These are phyloP conservation scores for Oreochromis spilurus DNA, from an alignment of 2,113 vertebrate genomes.

Conservation along the genomic window DNA sequence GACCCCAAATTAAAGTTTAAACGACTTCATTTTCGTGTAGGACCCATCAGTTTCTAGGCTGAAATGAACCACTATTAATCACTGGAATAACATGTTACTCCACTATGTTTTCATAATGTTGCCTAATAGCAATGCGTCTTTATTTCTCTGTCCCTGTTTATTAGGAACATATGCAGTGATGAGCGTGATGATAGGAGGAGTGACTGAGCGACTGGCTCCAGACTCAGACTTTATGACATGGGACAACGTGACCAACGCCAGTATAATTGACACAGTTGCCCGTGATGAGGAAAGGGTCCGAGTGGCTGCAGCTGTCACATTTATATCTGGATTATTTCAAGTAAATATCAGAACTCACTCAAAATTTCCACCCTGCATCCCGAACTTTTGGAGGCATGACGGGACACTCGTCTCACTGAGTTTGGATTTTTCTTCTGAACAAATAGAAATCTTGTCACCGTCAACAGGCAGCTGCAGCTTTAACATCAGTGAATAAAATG, in stretches of 20 bases:
- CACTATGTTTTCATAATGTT: background rate
- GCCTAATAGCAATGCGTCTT: background rate
- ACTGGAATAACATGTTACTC: background rate
- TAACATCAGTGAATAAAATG: background rate
- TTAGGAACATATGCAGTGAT: conserved; percentile 91
- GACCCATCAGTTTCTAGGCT: accelerated
- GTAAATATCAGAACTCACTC: conserved; percentile 45
- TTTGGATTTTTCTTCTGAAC: background rate
- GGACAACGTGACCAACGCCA: conserved; percentile 64
- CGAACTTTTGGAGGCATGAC: background rate
- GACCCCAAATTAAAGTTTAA: background rate
- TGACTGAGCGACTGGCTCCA: conserved; percentile 81
- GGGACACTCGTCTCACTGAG: background rate
- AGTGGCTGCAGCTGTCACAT: conserved; percentile 82
- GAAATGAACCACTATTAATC: background rate
- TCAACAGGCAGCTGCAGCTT: background rate
- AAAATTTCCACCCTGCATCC: background rate
- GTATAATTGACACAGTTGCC: background rate
- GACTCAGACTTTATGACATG: conserved; percentile 64
- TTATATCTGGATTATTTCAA: conserved; percentile 86
- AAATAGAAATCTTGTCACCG: background rate
- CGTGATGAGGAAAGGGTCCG: conserved; percentile 72
- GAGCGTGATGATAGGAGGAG: conserved; percentile 92
- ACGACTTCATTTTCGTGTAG: background rate
- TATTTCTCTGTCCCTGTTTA: background rate